Conservation (phyloP, 2,113 vertebrate species). For the Bubo bubo region DNA sequence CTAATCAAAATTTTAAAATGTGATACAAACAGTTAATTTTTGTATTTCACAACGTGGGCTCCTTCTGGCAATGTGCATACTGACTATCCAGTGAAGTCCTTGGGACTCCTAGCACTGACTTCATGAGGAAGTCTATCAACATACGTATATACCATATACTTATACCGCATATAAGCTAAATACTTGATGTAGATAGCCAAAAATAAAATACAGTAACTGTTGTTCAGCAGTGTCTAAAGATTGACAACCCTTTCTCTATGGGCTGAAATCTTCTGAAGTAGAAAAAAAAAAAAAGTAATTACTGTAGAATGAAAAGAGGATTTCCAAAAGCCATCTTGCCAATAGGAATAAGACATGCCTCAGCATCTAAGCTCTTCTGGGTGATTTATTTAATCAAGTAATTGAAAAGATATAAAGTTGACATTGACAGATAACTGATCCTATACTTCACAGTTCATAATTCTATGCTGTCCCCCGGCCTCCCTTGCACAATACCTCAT, state of each 20-base stretch:
- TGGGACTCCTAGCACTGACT: not conserved
- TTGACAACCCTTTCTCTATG: not conserved
- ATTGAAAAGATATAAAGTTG: conserved; percentile 6
- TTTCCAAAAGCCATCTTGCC: not conserved
- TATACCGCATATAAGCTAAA: not conserved
- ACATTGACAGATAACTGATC: not conserved
- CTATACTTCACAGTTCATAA: not conserved
- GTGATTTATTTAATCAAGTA: conserved; percentile 30
- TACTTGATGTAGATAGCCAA: not conserved
- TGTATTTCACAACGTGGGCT: rapidly evolving
- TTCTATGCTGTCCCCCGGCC: not conserved
- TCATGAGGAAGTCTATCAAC: not conserved
- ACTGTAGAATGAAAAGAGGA: not conserved
- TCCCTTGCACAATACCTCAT: not conserved
- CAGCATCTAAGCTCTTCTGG: not conserved
- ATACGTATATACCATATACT: not conserved
- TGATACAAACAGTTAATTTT: not conserved
- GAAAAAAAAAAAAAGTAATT: not conserved
- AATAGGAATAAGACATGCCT: not conserved
- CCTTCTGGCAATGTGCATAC: not conserved
- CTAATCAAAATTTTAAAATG: not conserved
- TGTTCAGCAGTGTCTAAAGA: not conserved
- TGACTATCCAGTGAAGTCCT: not conserved
- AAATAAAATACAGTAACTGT: not conserved
- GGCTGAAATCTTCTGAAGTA: not conserved